These are phyloP conservation scores for Drosophila cognata DNA, from an alignment of 2,888 invertebrate genomes.

Conservation along the genomic window DNA sequence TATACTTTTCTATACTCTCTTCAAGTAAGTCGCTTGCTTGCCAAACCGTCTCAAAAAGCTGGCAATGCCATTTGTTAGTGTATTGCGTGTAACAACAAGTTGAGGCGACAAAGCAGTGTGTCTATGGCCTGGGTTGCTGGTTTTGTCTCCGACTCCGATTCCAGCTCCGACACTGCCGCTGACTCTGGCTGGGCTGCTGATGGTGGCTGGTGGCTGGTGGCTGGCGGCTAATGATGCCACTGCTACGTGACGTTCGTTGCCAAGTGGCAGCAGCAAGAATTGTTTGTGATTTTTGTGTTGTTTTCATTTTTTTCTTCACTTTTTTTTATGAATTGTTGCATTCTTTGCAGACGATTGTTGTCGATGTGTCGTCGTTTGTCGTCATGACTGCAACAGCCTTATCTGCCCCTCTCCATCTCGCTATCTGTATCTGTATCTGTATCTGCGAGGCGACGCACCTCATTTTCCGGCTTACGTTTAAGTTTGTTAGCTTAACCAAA, in stretches of 20 bases:
- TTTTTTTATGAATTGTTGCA: constrained; percentile 72
- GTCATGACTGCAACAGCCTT: constrained; percentile 32
- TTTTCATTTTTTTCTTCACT: constrained; percentile 8
- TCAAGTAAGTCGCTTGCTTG: fast-evolving
- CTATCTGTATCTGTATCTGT: constrained; percentile 24
- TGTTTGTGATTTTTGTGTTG: constrained; percentile 50
- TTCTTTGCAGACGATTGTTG: constrained; percentile 51
- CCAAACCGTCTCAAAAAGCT: neutral
- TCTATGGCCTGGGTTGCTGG: constrained; percentile 16
- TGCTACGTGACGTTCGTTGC: constrained; percentile 77
- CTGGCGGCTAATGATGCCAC: constrained; percentile 74
- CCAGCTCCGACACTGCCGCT: constrained; percentile 4
- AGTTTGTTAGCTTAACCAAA: constrained; percentile 37
- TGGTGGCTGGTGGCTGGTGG: constrained; percentile 27
- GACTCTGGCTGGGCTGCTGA: constrained; percentile 29
- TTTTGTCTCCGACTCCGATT: constrained; percentile 14
- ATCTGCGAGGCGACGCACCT: constrained; percentile 60
- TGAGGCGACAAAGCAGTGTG: constrained; percentile 17
- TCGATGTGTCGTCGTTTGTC: constrained; percentile 43
- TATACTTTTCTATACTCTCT: fast-evolving
- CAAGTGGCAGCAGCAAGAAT: constrained; percentile 74
- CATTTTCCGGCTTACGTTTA: constrained; percentile 70
- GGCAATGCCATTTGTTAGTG: neutral
- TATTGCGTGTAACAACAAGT: constrained; percentile 30
- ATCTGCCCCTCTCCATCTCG: constrained; percentile 26